Evolutionary conservation across 2,888 invertebrate genomes (phyloP), one percentile per base, ranked within the genome.

Genomic region (Idaea aversata): DNA sequence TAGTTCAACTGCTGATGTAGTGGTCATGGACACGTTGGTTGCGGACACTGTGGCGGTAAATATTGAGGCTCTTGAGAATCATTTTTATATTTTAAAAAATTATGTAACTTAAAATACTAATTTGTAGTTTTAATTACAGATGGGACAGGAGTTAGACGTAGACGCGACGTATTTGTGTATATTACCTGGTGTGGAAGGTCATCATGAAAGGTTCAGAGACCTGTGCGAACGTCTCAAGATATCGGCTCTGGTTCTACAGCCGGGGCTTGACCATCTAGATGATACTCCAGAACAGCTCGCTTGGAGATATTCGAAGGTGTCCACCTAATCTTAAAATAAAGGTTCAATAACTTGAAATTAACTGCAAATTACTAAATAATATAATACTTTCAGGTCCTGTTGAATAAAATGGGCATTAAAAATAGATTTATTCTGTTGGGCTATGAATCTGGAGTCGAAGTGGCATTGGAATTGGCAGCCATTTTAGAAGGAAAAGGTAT

Each of bases 111-210:
- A 13, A 7, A 0, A 13, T 13, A 6, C 10, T 47, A 7, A 47
- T 47, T 13, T 47, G 47, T 64, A 16, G 36, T 16, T 35, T 4
- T 15, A 16, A 15, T 76, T 76, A n/a, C 69, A 88, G 88, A 73
- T 77, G 63, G 78, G 75, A 15, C 80, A 84, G 10, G 86, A 84
- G 58, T 78, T 82, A 38, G 79, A 87, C 34, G 61, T 68, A 0
- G 77, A 65, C 7, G 68, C 76, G 61, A 72, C 75, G 0, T 79
- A 82, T 63, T 66, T 88, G 34, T 80, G 79, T 66, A 74, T 86
- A 59, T 68, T 87, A 15, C 88, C 88, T 0, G 88, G 88, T 0
- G 65, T 87, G 25, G 87, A 88, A 67, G 87, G 87, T 0, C 79
- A 83, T 47, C 70, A 84, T 61, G 68, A 72, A 34, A 73, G 81